These are phyloP conservation scores for Bombus superbus DNA, from an alignment of 1,140 invertebrate genomes.

Conservation along the genomic window DNA sequence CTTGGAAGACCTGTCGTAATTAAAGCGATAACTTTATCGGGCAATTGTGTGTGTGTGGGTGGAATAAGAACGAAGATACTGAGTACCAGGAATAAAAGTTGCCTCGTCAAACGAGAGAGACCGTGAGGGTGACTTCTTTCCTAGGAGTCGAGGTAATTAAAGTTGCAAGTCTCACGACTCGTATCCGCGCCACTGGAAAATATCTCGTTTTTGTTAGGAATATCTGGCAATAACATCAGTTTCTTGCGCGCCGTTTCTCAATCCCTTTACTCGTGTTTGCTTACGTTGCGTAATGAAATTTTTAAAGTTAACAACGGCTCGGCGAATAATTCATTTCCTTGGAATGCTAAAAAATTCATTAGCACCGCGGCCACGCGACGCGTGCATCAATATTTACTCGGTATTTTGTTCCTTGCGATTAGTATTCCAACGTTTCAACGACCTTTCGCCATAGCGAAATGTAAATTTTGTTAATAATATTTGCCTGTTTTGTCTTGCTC, in stretches of 20 bases:
- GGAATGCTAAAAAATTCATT: neutral
- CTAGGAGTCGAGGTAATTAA: conserved; percentile 19
- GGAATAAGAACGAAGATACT: conserved; percentile 13
- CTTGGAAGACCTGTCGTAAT: neutral
- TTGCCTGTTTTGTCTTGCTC: too few relatives aligned
- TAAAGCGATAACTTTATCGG: conserved; percentile 47
- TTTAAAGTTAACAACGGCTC: neutral
- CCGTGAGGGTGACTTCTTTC: conserved; percentile 30
- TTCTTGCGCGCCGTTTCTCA: too few relatives aligned
- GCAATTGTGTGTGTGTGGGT: conserved; percentile 4
- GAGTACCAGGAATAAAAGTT: conserved; percentile 37
- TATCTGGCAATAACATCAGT: neutral
- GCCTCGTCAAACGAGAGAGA: conserved; percentile 22
- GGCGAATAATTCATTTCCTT: neutral
- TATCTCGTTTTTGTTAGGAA: neutral
- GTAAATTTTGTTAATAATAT: conserved; percentile 20
- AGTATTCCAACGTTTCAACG: neutral
- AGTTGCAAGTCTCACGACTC: conserved; percentile 8
- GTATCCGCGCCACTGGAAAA: neutral
- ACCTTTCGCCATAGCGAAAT: neutral
- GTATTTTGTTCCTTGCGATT: neutral
- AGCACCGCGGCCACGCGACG: neutral
- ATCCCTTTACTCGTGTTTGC: fast-evolving
- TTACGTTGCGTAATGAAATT: neutral
- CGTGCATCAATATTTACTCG: neutral